Evolutionary conservation across 2,797 vertebrate genomes (phyloP).

Genomic region (Lemur catta): DNA sequence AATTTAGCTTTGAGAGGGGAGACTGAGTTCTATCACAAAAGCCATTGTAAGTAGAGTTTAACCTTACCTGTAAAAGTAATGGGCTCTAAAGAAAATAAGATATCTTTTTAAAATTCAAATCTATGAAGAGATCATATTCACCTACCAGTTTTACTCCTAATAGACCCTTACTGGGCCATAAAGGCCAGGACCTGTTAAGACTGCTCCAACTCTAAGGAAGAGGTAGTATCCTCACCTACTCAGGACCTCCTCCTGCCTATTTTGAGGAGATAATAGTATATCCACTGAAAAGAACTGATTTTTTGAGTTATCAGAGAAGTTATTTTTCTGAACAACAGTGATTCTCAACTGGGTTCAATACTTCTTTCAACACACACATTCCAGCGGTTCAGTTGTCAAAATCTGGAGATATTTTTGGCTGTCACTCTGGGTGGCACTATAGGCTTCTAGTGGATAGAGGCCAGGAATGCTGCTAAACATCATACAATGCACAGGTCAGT

Average conservation of each 20-base stretch:
- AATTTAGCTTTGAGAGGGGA: not conserved
- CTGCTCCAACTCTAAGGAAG: not conserved
- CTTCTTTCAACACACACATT: not conserved
- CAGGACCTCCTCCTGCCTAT: not conserved
- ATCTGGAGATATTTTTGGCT: not conserved
- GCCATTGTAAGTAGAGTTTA: not conserved
- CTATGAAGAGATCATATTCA: not conserved
- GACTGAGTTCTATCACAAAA: not conserved
- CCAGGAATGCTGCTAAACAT: not conserved
- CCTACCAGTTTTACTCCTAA: not conserved
- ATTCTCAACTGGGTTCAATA: not conserved
- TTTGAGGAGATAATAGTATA: not conserved
- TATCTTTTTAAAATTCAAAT: not conserved
- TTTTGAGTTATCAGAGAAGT: not conserved
- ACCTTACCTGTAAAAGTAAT: not conserved
- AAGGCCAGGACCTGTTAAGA: not conserved
- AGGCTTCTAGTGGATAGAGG: not conserved
- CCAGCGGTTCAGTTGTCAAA: not conserved
- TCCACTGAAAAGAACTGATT: not conserved
- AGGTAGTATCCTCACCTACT: not conserved
- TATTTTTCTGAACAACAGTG: not conserved
- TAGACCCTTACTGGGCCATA: not conserved
- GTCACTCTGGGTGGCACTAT: not conserved
- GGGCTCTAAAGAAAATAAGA: not conserved
- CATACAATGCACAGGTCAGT: not conserved